Conservation (phyloP, 53 echinoderm and acorn worm species). For the Holothuria leucospilota region DNA sequence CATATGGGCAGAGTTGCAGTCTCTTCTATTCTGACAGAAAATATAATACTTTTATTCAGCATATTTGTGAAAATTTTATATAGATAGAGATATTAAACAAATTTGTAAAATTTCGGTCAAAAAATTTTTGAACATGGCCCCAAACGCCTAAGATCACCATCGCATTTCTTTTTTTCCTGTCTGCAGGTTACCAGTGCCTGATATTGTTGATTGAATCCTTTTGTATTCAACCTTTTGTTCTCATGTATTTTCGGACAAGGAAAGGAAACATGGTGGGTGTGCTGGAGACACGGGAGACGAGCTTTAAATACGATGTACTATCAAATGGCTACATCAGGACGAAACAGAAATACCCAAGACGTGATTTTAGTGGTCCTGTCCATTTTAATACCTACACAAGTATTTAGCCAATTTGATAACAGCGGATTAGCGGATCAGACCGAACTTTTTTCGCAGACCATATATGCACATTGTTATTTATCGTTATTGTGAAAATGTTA, state of each 20-base stretch:
- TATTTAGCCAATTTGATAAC: neutral
- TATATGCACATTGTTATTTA: no score
- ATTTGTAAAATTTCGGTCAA: no score
- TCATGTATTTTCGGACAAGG: slow-evolving; percentile 72
- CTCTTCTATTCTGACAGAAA: no score
- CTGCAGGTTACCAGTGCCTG: slow-evolving; percentile 75
- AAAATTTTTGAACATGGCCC: no score
- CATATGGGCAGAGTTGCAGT: no score
- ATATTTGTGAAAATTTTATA: no score
- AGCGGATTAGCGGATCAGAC: no score
- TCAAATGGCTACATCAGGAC: slow-evolving; percentile 25
- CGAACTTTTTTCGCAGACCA: no score
- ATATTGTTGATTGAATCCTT: slow-evolving; percentile 69
- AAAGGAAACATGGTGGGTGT: slow-evolving; percentile 85
- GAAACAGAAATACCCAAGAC: neutral
- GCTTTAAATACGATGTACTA: slow-evolving; percentile 8
- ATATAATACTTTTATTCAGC: no score
- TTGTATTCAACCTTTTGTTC: slow-evolving; percentile 67
- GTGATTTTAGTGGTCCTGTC: neutral
- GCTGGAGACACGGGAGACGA: slow-evolving; percentile 52
- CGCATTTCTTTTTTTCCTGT: neutral
- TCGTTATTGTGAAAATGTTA: no score
- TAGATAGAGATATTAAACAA: no score
- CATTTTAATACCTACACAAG: slow-evolving; percentile 37
- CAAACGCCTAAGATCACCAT: no score